A percentile compares a stretch with the other conserved stretches of the same genome.
Conservation (phyloP, 2,888 invertebrate genomes). For the Ichneumoninae sp. region DNA sequence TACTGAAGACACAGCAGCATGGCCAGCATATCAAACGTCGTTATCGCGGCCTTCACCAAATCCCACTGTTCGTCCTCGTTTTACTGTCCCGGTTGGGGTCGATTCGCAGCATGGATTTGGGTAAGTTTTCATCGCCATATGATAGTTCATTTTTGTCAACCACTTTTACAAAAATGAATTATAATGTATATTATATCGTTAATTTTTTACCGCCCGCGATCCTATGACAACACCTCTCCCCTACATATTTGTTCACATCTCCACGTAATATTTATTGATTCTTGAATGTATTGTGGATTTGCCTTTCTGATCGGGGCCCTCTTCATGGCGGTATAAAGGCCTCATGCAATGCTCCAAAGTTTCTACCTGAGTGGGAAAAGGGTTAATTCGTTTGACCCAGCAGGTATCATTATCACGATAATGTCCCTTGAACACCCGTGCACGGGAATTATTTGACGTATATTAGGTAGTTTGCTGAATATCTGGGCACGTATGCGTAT, state of each 20-base stretch:
- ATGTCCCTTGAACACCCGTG: slow-evolving; percentile 38
- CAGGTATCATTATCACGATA: slow-evolving; percentile 54
- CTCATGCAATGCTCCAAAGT: background rate
- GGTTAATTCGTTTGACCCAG: background rate
- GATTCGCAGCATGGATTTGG: slow-evolving; percentile 75
- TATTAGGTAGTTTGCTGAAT: slow-evolving; percentile 47
- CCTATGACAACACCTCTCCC: slow-evolving; percentile 1
- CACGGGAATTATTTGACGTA: slow-evolving; percentile 45
- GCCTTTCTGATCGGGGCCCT: background rate
- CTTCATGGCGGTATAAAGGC: background rate
- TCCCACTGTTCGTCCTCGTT: slow-evolving; percentile 75
- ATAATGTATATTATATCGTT: no score
- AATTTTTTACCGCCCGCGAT: background rate
- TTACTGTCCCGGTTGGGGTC: slow-evolving; percentile 76
- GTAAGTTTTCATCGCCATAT: slow-evolving; percentile 71
- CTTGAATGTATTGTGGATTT: background rate
- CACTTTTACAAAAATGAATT: background rate
- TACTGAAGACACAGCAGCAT: slow-evolving; percentile 58
- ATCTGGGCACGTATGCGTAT: slow-evolving; percentile 18
- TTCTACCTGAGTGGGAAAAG: background rate
- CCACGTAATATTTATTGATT: background rate
- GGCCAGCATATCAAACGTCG: slow-evolving; percentile 70
- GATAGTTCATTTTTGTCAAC: background rate
- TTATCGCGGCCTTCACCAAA: slow-evolving; percentile 74
- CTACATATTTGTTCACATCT: background rate